Evolutionary conservation across 2,797 vertebrate species (phyloP), one percentile per base, ranked within the genome.

Genomic region (Phrynocephalus forsythii): DNA sequence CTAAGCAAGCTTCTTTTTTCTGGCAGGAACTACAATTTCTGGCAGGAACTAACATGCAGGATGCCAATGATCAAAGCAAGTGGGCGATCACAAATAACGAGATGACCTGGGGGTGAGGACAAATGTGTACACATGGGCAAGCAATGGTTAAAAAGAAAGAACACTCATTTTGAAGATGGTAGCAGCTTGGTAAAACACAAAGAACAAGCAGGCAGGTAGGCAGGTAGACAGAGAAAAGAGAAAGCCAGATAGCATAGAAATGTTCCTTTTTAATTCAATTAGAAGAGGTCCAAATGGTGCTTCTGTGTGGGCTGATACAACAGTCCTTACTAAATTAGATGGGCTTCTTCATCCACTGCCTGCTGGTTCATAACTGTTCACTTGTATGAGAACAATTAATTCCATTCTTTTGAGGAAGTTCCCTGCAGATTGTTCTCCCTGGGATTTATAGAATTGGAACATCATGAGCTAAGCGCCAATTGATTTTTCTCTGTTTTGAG

Each of bases 351-450:
- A 18, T 1, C 48, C 7, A n/a, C 50, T 30, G 0, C 13, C 33
- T 26, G 73, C 33, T 71, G 50, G 48, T 78, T 83, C 10, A 18
- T 38, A 63, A 50, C 28, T 63, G 56, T 84, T 81, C 60, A n/a
- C n/a, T 68, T 88, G 30, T 68, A 48, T 44, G 73, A 69, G 68
- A 33, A 8, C 44, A 80, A 84, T 66, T 67, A 72, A 78, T 87
- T 87, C 56, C 28, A 84, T 48, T 82, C 38, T 50, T 72, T 72
- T 66, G 30, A 50, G 24, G 52, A 73, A 63, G n/a, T 16, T 79
- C 38, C 80, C 33, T 48, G 26, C 38, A 26, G 3, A 38, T 76
- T 6, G 24, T 75, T n/a, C n/a, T 88, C 22, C 44, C 48, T 81
- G 71, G 63, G 71, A 81, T 22, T 56, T 84, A 9, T n/a, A 33